Evolutionary conservation across 2,888 invertebrate species (phyloP).

Genomic region (Chymomyza amoena): DNA sequence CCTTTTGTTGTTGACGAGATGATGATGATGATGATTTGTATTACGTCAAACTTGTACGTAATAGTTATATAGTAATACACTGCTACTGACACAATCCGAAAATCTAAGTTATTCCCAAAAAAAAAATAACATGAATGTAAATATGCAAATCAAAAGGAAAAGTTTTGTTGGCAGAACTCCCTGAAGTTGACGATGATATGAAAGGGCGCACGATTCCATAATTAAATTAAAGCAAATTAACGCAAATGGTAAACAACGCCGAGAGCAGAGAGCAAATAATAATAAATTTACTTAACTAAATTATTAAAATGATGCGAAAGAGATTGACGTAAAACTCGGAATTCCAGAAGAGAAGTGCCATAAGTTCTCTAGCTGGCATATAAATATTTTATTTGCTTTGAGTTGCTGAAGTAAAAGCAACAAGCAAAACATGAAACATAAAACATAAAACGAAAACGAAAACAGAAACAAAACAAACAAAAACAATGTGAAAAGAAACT

Average conservation of each 20-base stretch:
- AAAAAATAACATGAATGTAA: neutral
- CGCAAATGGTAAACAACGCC: constrained; percentile 49
- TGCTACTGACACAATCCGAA: neutral
- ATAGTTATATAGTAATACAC: neutral
- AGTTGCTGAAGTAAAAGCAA: neutral
- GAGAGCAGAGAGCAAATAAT: neutral
- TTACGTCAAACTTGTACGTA: neutral
- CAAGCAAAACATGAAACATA: constrained; percentile 4
- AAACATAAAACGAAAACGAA: neutral
- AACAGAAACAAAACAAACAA: neutral
- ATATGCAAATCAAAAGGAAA: neutral
- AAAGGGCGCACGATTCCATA: constrained; percentile 34
- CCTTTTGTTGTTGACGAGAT: neutral
- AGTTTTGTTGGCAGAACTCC: neutral
- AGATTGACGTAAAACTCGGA: neutral
- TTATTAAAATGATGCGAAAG: neutral
- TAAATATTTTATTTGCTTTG: constrained; percentile 23
- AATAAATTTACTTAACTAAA: neutral
- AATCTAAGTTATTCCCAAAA: neutral
- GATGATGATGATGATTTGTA: neutral
- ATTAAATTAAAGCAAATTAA: constrained; percentile 46
- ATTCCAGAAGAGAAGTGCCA: neutral
- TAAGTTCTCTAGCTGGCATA: neutral
- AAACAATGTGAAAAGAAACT: neutral
- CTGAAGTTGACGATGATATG: neutral